Conservation (phyloP, 2,888 invertebrate genomes). For the Cenopis cana region DNA sequence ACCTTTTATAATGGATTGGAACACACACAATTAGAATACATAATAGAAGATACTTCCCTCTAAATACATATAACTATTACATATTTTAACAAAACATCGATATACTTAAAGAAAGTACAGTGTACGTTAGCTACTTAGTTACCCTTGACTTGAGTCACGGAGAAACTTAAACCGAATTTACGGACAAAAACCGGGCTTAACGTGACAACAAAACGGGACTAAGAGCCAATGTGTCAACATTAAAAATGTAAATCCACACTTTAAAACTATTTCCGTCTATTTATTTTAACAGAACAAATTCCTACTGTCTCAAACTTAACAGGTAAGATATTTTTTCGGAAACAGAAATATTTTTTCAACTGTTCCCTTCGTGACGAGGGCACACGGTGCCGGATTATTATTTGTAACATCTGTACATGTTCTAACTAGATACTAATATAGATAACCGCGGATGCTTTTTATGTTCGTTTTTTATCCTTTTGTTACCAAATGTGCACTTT, state of each 20-base stretch:
- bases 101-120: not conserved
- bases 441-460: constrained; percentile 84
- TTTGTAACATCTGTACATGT: constrained; percentile 80
- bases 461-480: constrained; percentile 79
- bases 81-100: not conserved
- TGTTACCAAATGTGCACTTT: constrained; percentile 82
- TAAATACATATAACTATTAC: not conserved
- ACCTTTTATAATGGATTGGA: not conserved
- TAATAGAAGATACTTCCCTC: not conserved
- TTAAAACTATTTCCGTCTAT: constrained; percentile 58
- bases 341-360: constrained; percentile 60
- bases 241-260: constrained; percentile 46
- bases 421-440: constrained; percentile 85
- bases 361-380: constrained; percentile 52
- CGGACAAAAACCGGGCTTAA: constrained; percentile 22
- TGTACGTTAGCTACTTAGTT: not conserved
- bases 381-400: constrained; percentile 71
- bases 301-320: constrained; percentile 59
- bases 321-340: constrained; percentile 52
- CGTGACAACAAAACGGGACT: constrained; percentile 31
- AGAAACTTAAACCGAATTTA: constrained; percentile 26
- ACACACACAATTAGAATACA: not conserved
- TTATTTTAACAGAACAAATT: constrained; percentile 69
- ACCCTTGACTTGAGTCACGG: constrained; percentile 13
- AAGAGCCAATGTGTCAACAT: constrained; percentile 44